phyloP scores from a whole-genome alignment of 2,113 vertebrate species.

The Leuciscus idus region DNA sequence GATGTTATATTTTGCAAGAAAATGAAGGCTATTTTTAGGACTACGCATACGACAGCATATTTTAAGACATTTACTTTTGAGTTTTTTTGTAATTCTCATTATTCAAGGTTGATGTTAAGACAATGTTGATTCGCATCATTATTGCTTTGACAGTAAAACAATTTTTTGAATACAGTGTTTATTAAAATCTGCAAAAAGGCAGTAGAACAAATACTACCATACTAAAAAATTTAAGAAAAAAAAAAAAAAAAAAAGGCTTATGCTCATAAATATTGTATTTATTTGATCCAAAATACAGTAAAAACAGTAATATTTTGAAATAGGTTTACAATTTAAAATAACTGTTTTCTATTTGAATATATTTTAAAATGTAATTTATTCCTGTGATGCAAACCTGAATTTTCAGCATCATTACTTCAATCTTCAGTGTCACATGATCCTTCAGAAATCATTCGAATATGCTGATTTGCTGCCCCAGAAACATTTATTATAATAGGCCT shows the following conservation, averaged over 20 bases:
- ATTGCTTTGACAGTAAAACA: no score
- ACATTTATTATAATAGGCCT: neutral
- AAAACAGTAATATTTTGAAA: neutral
- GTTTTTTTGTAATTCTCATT: neutral
- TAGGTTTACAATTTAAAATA: no score
- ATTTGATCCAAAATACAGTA: neutral
- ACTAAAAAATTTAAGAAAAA: no score
- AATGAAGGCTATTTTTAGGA: neutral
- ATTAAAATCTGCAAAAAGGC: no score
- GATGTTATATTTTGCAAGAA: neutral
- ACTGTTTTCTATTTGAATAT: no score
- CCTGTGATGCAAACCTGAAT: neutral
- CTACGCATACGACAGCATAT: no score
- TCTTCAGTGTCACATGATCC: neutral
- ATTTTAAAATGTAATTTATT: neutral
- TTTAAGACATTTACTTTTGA: no score
- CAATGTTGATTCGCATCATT: neutral
- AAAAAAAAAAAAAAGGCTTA: neutral
- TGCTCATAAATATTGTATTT: neutral
- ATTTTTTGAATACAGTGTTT: neutral
- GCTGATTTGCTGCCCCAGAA: neutral
- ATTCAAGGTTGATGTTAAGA: no score
- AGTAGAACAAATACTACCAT: no score
- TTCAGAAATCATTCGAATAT: neutral
- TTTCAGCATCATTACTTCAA: neutral